Percentiles rank a stretch among this genome's conserved stretches.
phyloP scores from a whole-genome alignment of 2,113 vertebrate species.

The Pteruthius melanotis region DNA sequence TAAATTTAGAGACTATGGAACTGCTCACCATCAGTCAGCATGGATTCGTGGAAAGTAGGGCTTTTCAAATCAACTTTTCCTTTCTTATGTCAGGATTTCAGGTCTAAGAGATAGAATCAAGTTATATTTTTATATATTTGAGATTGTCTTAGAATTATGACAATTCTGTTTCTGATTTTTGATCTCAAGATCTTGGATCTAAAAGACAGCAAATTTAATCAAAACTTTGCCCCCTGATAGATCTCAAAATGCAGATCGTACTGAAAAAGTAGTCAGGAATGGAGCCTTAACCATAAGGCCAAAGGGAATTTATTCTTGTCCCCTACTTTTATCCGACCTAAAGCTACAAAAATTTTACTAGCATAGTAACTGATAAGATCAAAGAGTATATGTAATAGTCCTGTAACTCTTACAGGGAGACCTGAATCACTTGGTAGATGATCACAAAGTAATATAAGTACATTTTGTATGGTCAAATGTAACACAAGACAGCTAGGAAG shows the following conservation, averaged over 20 bases:
- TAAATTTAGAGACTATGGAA: neutral
- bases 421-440: neutral
- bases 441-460: neutral
- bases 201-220: neutral
- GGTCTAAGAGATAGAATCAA: neutral
- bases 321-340: neutral
- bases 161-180: neutral
- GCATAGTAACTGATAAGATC: neutral
- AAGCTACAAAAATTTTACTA: neutral
- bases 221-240: neutral
- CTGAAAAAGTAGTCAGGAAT: neutral
- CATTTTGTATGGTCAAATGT: neutral
- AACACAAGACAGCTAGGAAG: neutral
- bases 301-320: neutral
- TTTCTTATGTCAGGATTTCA: neutral
- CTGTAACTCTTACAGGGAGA: neutral
- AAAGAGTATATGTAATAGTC: neutral
- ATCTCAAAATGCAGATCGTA: neutral
- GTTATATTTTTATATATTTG: neutral
- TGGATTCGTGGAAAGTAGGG: neutral
- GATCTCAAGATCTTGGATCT: neutral
- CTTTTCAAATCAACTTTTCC: neutral
- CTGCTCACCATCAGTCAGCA: neutral
- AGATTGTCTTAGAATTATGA: neutral
- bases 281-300: neutral